phyloP scores from a whole-genome alignment of 2,888 invertebrate genomes.

The Ecdyonurus torrentis region DNA sequence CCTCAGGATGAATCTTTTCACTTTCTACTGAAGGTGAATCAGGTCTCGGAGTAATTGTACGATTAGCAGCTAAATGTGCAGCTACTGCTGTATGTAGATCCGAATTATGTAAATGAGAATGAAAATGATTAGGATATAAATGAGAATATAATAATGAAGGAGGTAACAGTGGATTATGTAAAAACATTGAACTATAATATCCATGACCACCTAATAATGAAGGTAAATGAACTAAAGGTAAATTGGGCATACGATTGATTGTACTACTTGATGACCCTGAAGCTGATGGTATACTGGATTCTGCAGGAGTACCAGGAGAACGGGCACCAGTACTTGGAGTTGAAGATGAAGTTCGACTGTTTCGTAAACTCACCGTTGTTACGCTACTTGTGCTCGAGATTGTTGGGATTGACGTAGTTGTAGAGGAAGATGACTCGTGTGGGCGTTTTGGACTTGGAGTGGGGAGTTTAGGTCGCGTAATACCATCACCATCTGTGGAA shows the following conservation, averaged over 20 bases:
- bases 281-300: neutral
- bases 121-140: constrained; percentile 31
- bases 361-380: neutral
- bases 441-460: neutral
- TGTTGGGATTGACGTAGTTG: neutral
- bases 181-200: constrained; percentile 30
- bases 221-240: neutral
- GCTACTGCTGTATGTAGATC: neutral
- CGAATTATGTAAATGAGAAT: neutral
- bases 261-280: neutral
- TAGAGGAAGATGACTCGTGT: neutral
- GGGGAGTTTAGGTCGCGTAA: neutral
- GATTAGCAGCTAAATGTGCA: neutral
- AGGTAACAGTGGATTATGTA: constrained; percentile 55
- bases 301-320: neutral
- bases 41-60: neutral
- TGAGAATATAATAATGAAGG: constrained; percentile 60
- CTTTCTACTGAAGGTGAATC: neutral
- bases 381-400: neutral
- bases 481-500: neutral
- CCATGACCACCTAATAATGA: constrained; percentile 4
- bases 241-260: neutral
- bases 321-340: neutral
- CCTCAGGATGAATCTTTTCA: neutral
- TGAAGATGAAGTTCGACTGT: neutral